Conservation (phyloP, 2,113 vertebrate genomes). For the Ptyas mucosa region DNA sequence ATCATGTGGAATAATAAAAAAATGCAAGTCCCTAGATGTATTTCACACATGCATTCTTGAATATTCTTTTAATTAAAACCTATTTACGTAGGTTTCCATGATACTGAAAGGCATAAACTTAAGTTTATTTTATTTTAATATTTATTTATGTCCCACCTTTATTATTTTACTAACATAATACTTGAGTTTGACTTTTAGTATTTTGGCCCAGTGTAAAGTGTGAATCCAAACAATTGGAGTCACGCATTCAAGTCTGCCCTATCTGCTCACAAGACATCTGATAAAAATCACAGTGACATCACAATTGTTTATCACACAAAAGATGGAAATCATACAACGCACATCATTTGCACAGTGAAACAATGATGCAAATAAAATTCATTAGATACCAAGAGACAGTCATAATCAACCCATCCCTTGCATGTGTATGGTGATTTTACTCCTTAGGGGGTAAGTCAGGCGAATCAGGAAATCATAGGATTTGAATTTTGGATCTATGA, state of each 20-base stretch:
- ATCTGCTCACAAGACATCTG: not conserved
- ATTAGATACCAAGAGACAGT: not conserved
- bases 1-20: not conserved
- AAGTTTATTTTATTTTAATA: not conserved
- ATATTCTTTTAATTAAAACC: not conserved
- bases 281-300: not conserved
- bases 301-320: not conserved
- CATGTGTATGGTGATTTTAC: not conserved
- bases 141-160: not conserved
- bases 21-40: rapidly evolving
- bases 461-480: not conserved
- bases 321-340: not conserved
- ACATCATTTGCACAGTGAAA: not conserved
- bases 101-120: not conserved
- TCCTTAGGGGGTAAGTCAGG: not conserved
- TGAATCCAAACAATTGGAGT: not conserved
- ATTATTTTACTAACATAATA: not conserved
- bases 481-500: not conserved
- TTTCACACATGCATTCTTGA: rapidly evolving
- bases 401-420: not conserved
- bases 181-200: not conserved
- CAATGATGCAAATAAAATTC: not conserved
- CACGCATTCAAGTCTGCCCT: not conserved
- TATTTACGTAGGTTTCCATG: not conserved
- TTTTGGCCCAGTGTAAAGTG: not conserved